Percentiles rank a stretch among this genome's conserved stretches.
Evolutionary conservation across 2,888 invertebrate species (phyloP).

Genomic region (Lypha dubia): DNA sequence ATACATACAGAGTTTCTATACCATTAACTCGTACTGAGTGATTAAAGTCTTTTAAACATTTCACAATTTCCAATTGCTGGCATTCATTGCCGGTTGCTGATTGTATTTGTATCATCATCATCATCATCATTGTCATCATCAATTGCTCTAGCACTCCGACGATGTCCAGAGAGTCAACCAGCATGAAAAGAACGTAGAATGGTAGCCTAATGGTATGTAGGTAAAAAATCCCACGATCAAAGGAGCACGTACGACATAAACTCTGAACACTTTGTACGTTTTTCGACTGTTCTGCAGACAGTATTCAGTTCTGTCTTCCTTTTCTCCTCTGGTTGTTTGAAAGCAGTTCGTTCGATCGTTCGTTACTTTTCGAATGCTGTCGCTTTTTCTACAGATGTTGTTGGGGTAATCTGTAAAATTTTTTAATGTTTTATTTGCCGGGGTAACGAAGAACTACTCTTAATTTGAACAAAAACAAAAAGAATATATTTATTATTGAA

Average conservation of each 20-base stretch:
- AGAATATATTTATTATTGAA: conserved; percentile 58
- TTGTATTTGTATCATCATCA: conserved; percentile 30
- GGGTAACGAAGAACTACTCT: conserved; percentile 24
- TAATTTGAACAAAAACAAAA: conserved; percentile 29
- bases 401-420: conserved; percentile 40
- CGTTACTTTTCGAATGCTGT: conserved; percentile 9
- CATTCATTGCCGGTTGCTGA: conserved; percentile 32
- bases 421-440: conserved; percentile 61
- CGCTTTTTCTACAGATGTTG: conserved; percentile 54
- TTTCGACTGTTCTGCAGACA: conserved; percentile 35
- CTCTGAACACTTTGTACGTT: conserved; percentile 64
- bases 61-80: neutral
- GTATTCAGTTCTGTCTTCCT: conserved; percentile 20
- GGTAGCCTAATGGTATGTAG: conserved; percentile 65
- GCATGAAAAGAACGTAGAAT: conserved; percentile 18
- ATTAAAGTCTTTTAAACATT: conserved; percentile 32
- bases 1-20: too few species aligned
- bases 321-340: conserved; percentile 39
- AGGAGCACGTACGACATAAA: conserved; percentile 73
- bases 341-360: conserved; percentile 45
- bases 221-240: conserved; percentile 74
- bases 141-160: conserved; percentile 1
- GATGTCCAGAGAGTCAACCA: conserved; percentile 10
- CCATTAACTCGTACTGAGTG: too few species aligned
- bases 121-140: too few species aligned